Evolutionary conservation across 1,140 invertebrate genomes (phyloP).

Genomic region (Palaemon carinicauda): DNA sequence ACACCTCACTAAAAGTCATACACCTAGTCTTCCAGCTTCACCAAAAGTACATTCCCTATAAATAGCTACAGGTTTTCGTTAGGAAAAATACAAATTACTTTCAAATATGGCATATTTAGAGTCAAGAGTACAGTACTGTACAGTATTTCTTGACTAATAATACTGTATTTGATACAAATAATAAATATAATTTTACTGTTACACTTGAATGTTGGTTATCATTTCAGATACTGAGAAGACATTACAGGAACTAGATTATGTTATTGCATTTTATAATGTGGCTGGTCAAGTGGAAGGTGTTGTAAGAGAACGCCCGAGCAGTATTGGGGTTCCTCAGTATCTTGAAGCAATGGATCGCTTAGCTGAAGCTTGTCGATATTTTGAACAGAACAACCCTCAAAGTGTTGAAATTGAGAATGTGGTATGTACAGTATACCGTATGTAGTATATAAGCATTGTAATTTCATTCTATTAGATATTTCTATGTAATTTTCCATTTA

Average conservation of each 20-base stretch:
- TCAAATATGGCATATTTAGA: no score
- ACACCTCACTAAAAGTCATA: no score
- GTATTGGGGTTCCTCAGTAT: slow-evolving; percentile 66
- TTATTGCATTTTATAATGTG: slow-evolving; percentile 58
- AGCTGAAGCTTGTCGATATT: slow-evolving; percentile 87
- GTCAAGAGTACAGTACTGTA: background rate
- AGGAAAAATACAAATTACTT: no score
- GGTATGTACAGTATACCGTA: no score
- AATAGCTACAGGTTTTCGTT: no score
- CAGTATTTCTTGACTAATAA: background rate
- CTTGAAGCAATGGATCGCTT: slow-evolving; percentile 85
- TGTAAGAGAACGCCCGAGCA: slow-evolving; percentile 39
- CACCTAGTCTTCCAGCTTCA: no score
- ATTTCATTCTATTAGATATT: no score
- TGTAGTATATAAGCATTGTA: no score
- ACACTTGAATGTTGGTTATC: no score
- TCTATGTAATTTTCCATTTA: no score
- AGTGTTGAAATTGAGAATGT: slow-evolving; percentile 94
- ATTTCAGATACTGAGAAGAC: slow-evolving; percentile 58
- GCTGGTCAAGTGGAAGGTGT: slow-evolving; percentile 52
- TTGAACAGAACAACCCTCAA: slow-evolving; percentile 91
- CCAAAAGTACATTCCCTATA: no score
- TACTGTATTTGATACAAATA: background rate
- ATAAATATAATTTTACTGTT: no score
- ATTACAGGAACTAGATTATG: slow-evolving; percentile 53